Evolutionary conservation across 2,888 invertebrate species (phyloP), one percentile per base, ranked within the genome.

Genomic region (Brassicogethes aeneus): DNA sequence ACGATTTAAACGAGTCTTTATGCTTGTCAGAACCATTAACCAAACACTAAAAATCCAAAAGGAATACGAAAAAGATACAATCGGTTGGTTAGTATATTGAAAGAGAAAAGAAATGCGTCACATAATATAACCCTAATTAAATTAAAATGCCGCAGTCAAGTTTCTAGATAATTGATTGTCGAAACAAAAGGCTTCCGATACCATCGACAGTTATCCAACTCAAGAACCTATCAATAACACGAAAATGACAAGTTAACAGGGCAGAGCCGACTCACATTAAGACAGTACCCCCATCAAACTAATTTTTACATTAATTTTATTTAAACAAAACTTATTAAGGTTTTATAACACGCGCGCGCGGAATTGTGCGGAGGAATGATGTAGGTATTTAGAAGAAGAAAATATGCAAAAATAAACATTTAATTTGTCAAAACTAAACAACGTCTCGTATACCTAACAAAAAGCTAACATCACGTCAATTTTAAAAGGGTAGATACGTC

Each of bases 131-230:
- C 60, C 57, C 61, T 64, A 65, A 65, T 65, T 64, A 64, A 65
- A 64, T 64, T 65, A 64, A 65, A 64, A 65, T 64, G 56, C 64
- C 62, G 59, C 61, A 62, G 61, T 60, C 59, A 55, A 58, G 57
- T 58, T 55, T 58, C 33, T 55, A 64, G 61, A 65, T 65, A 65
- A 65, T 65, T 65, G 64, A 65, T 65, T 65, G 64, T 65, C 64
- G 64, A 65, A 65, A 65, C 65, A 65, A 65, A 65, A 64, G 64
- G 58, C 61, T 59, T 51, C 60, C 53, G 64, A 65, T 65, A 65
- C 49, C 54, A 65, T 64, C 64, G 23, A 23, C 23, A 23, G 23
- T 23, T 23, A 23, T 23, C 23, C 23, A 10, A 23, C 5, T 44
- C 37, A 39, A 17, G 17, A 16, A 47, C 47, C 51, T 62, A 65